These are phyloP conservation scores for Fukomys damarensis DNA, from an alignment of 2,113 vertebrate genomes.

Conservation along the genomic window DNA sequence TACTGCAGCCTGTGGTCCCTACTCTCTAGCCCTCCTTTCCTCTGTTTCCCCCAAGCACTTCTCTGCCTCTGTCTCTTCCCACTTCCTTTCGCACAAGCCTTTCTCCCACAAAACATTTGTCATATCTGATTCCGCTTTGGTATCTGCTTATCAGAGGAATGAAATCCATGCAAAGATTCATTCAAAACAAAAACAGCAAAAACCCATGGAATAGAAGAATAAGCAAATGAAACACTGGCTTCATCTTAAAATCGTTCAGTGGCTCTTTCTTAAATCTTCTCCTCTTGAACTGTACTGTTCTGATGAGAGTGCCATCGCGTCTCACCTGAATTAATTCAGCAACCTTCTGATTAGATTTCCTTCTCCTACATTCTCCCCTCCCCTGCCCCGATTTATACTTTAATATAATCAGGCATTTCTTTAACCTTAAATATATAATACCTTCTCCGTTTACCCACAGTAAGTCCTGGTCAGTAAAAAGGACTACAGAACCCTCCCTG, in stretches of 20 bases:
- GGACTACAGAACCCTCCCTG: too few species aligned
- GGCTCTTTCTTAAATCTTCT: neutral
- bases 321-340: neutral
- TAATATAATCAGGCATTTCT: neutral
- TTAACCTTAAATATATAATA: neutral
- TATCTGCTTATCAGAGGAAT: neutral
- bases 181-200: neutral
- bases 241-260: neutral
- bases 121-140: neutral
- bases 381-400: neutral
- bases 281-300: neutral
- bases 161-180: neutral
- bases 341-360: neutral
- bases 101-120: neutral
- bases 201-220: neutral
- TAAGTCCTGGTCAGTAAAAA: neutral
- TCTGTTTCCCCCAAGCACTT: too few species aligned
- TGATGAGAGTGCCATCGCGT: neutral
- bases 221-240: neutral
- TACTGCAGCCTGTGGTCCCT: accelerated
- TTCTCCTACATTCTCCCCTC: neutral
- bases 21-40: neutral
- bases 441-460: neutral
- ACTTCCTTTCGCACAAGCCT: neutral
- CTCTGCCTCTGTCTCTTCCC: accelerated